Base-by-base conservation (phyloP, 2,888 invertebrate species). In the Pecten maximus region DNA sequence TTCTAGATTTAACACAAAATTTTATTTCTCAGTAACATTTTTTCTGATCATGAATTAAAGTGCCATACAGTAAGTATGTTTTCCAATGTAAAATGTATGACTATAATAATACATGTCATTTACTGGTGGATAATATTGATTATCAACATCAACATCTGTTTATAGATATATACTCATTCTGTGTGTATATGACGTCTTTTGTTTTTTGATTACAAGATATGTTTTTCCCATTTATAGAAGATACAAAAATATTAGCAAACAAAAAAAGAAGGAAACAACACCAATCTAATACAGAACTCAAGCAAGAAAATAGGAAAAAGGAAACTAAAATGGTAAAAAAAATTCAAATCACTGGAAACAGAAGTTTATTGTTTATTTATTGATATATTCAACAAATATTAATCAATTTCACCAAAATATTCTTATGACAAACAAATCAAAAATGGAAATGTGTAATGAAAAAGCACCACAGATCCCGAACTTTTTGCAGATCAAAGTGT, bases 201-300 rank as follows among this genome's bases (percentile, higher is more conserved):
- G 74, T 35, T 15, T 35, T 35, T 28, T 74, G 74, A 28, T 74
- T 74, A 74, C 35, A 74, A 10, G 23, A 35, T 74, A 35, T 74
- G 28, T 28, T 74, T 28, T 74, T 74, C 74, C 74, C 74, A 74
- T 28, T 74, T 74, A 74, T 35, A 74, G 15, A 74, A 74, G 74
- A 74, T 74, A 74, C 35, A 74, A 74, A 74, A 35, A 74, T 74
- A 74, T 74, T 74, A 74, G 74, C 74, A 4, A 74, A 60, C 48
- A 50, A 16, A 16, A 50, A 50, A 50, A 54, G 54, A 54, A 35
- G 28, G 74, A 74, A 35, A 35, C 74, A 74, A 74, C 35, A 74
- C 74, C 74, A 74, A 74, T 12, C 74, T 74, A 74, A 60, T 60
- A 28, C 60, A 60, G 3, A 35, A 35, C 35, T 28, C 74, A 74